Conservation (phyloP, 2,888 invertebrate species). For the Hirtodrosophila cameraria region DNA sequence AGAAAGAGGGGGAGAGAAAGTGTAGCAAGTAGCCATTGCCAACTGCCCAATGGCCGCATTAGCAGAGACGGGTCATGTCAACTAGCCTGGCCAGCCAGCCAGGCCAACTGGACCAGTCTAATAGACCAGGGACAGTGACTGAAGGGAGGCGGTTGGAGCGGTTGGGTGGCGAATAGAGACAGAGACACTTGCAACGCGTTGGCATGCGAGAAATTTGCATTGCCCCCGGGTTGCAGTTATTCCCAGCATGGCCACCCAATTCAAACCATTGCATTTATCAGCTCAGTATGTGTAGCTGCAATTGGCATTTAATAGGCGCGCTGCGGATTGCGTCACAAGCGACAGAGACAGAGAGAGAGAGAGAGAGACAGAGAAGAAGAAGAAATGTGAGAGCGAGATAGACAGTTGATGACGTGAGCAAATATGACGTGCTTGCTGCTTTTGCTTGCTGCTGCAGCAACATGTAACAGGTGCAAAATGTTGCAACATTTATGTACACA, state of each 20-base stretch:
- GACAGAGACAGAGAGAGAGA: conserved; percentile 5
- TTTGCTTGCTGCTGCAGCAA: conserved; percentile 22
- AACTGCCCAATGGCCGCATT: conserved; percentile 68
- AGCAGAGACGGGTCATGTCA: conserved; percentile 55
- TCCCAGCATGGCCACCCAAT: neutral
- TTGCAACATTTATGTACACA: conserved; percentile 15
- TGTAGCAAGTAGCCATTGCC: conserved; percentile 19
- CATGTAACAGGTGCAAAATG: conserved; percentile 53
- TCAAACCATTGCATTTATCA: conserved; percentile 32
- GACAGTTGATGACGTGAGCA: conserved; percentile 40
- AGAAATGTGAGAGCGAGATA: neutral
- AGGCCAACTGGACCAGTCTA: conserved; percentile 53
- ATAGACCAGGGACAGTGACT: conserved; percentile 34
- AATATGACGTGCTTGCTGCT: conserved; percentile 19
- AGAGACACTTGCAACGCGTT: neutral
- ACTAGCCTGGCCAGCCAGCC: conserved; percentile 50
- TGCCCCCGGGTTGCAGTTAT: conserved; percentile 6
- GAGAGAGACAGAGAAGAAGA: conserved; percentile 1
- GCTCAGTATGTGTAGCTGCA: conserved; percentile 41
- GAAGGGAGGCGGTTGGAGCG: neutral
- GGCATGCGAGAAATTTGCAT: conserved; percentile 48
- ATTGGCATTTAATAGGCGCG: conserved; percentile 65
- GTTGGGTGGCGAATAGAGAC: neutral
- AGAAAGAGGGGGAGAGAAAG: neutral
- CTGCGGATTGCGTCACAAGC: conserved; percentile 31